phyloP scores from a whole-genome alignment of 2,797 vertebrate genomes.

The Arvicola amphibius region DNA sequence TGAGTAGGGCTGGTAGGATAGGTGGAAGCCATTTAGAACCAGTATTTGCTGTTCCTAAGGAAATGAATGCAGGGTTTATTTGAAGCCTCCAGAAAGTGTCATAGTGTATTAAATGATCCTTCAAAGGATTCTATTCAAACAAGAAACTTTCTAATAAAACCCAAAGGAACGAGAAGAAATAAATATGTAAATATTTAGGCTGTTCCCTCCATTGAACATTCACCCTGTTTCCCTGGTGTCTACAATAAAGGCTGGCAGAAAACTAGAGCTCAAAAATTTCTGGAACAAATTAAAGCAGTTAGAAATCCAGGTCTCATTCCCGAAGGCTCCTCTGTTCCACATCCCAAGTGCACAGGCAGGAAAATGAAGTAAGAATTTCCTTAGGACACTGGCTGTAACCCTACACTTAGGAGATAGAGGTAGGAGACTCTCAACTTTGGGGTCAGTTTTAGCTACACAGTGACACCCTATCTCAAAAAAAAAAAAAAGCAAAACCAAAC shows the following conservation, averaged over 20 bases:
- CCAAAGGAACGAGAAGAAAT: background rate
- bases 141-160: slow-evolving; percentile 2
- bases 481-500: too few relatives aligned
- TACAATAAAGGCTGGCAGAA: background rate
- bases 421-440: background rate
- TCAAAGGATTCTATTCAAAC: slow-evolving; percentile 15
- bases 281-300: background rate
- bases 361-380: background rate
- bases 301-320: background rate
- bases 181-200: background rate
- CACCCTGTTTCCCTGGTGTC: background rate
- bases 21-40: background rate
- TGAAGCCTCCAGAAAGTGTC: background rate
- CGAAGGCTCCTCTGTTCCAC: background rate
- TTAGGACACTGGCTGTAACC: background rate
- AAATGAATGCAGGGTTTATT: background rate
- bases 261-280: background rate
- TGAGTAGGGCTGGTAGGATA: background rate
- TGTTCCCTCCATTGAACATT: background rate
- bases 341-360: background rate
- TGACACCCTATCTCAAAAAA: background rate
- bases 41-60: background rate
- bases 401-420: background rate
- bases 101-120: background rate
- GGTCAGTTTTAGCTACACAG: background rate